A percentile compares a stretch with the other conserved stretches of the same genome.
phyloP scores from a whole-genome alignment of 2,888 invertebrate species.

The Andrena chrysosceles region DNA sequence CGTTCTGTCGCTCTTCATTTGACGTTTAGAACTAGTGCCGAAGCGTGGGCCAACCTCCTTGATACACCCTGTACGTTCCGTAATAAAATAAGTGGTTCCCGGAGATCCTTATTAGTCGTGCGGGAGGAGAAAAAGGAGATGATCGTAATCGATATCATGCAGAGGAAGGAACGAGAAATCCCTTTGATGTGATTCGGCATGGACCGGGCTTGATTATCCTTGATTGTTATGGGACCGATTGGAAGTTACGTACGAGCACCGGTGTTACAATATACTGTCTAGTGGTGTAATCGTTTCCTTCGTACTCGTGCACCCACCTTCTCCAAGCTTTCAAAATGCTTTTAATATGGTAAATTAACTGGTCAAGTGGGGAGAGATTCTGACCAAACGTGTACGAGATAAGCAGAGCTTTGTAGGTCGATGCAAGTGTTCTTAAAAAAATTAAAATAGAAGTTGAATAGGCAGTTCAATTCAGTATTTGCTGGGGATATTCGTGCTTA shows the following conservation, averaged over 20 bases:
- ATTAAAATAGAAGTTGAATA: too few relatives aligned
- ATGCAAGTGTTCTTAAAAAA: too few relatives aligned
- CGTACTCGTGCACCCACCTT: neutral
- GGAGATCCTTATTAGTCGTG: constrained; percentile 56
- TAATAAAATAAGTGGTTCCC: constrained; percentile 67
- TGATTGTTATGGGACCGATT: constrained; percentile 29
- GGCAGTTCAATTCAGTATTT: too few relatives aligned
- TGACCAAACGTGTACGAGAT: too few relatives aligned
- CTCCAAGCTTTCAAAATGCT: too few relatives aligned
- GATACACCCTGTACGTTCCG: neutral
- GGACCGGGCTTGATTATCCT: constrained; percentile 31
- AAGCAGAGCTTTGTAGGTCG: too few relatives aligned
- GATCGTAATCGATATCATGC: constrained; percentile 57
- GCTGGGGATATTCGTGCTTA: too few relatives aligned
- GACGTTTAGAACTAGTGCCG: too few relatives aligned
- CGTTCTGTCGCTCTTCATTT: too few relatives aligned
- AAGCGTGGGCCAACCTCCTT: too few relatives aligned
- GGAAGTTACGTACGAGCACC: neutral
- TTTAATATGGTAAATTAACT: too few relatives aligned
- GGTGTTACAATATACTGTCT: neutral
- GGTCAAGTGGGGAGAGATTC: too few relatives aligned
- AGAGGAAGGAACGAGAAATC: constrained; percentile 41
- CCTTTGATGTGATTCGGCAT: constrained; percentile 53
- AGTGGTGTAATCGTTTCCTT: constrained; percentile 33
- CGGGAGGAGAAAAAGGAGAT: constrained; percentile 27